These are phyloP conservation scores for Heterohyrax brucei DNA, from an alignment of 2,797 vertebrate genomes.

Conservation along the genomic window DNA sequence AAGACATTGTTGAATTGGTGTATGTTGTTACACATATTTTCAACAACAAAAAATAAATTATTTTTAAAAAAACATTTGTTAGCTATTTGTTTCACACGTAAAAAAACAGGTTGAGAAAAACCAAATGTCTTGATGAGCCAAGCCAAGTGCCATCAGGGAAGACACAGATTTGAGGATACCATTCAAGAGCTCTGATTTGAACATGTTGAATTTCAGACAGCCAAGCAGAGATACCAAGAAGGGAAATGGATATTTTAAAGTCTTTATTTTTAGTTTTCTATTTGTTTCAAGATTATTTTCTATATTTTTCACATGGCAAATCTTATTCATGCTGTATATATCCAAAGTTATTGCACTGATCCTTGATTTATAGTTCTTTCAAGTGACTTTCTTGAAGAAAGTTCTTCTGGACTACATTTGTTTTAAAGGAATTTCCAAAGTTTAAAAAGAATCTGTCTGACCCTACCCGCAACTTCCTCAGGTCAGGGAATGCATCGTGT, in stretches of 20 bases:
- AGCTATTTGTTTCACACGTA: conserved; percentile 11
- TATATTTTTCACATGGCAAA: not conserved
- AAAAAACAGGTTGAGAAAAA: not conserved
- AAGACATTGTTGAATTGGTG: not conserved
- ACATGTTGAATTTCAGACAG: not conserved
- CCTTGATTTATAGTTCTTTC: not conserved
- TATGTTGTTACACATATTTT: not conserved
- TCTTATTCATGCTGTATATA: not conserved
- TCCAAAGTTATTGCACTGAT: not conserved
- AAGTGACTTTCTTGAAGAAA: not conserved
- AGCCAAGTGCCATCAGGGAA: no score
- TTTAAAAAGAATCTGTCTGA: not conserved
- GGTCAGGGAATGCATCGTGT: not conserved
- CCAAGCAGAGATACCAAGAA: not conserved
- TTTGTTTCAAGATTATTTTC: conserved; percentile 42
- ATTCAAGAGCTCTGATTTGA: not conserved
- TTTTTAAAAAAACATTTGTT: not conserved
- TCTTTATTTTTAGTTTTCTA: not conserved
- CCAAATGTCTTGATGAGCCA: not conserved
- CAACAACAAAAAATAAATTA: not conserved
- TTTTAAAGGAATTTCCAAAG: not conserved
- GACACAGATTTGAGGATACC: not conserved
- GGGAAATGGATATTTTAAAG: not conserved
- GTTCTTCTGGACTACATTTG: not conserved
- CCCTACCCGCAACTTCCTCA: not conserved